A percentile compares a stretch with the other conserved stretches of the same genome.
Conservation (phyloP, 2,888 invertebrate species). For the Nemapogon koenigi region DNA sequence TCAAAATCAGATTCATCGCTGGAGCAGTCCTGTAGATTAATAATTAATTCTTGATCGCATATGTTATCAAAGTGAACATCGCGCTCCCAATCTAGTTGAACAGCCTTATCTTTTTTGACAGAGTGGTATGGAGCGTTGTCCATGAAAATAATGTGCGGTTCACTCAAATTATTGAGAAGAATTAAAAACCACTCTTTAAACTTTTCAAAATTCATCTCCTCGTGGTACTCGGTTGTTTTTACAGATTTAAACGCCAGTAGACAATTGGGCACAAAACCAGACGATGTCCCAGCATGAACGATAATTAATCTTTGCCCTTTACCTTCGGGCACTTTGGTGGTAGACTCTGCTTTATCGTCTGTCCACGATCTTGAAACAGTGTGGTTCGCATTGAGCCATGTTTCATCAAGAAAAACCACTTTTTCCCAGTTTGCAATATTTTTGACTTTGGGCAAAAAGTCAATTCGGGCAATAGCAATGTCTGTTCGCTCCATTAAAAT, state of each 20-base stretch:
- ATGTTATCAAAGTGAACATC: conserved; percentile 1
- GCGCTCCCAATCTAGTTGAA: conserved; percentile 5
- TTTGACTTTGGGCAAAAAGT: conserved; percentile 9
- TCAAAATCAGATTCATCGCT: not conserved
- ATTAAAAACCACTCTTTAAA: conserved; percentile 9
- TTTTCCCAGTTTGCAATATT: conserved; percentile 12
- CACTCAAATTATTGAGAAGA: not conserved
- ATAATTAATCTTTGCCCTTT: conserved; percentile 8
- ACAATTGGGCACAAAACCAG: conserved; percentile 4
- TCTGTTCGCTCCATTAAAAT: conserved; percentile 14
- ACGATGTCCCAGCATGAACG: not conserved
- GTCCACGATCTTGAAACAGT: not conserved
- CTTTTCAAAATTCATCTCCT: conserved; percentile 7
- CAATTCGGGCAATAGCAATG: conserved; percentile 1
- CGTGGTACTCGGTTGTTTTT: conserved; percentile 4
- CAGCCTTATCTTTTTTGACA: conserved; percentile 4
- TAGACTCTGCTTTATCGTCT: conserved; percentile 2
- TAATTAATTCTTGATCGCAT: conserved; percentile 4
- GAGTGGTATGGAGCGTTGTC: conserved; percentile 13
- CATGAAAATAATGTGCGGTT: conserved; percentile 5
- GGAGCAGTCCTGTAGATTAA: conserved; percentile 4
- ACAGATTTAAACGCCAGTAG: conserved; percentile 6
- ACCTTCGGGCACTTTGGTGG: conserved; percentile 6
- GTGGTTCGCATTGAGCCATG: conserved; percentile 17
- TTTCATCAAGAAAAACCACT: conserved; percentile 16